Evolutionary conservation across 1,140 invertebrate species (phyloP), one percentile per base, ranked within the genome.

Genomic region (Bombus affinis): DNA sequence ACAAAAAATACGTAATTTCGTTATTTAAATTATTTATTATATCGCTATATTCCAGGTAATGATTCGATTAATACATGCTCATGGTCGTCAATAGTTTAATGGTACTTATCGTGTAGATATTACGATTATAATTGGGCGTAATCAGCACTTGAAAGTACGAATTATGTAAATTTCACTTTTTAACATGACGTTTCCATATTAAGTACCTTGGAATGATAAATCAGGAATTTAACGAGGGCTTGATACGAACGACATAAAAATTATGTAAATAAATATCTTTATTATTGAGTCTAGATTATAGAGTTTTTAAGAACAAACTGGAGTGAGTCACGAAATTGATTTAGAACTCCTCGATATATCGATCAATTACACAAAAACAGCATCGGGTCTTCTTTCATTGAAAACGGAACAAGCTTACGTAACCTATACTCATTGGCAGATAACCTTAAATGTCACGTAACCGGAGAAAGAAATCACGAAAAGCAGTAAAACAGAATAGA

Each of bases 101-200:
- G 9, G 0, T 44, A 44, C 2, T n/a, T 39, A 37, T 35, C 9
- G 8, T 3, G 18, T 28, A 28, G 25, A 57, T 75, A 73, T 32
- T 44, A 44, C 42, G 42, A 32, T 76, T 76, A 12, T 59, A 76
- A 59, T 59, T 59, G 39, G 13, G 10, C 15, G 15, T 18, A 18
- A 76, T 59, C 74, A 18, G 28, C 35, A n/a, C 15, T 37, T 6
- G 37, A 78, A 62, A 22, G 37, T 65, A 78, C 9, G 35, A 39
- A 39, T 42, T 78, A 65, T 62, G 37, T 25, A 77, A 77, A 77
- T 77, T 28, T n/a, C 35, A 77, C 25, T 18, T 77, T 59, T 57
- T 39, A 42, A 39, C 22, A 22, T 3, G 3, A 9, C 39, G 35
- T 39, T 39, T n/a, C 25, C 35, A 62, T 39, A 12, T 39, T 39